Base-by-base conservation (phyloP, 2,113 vertebrate species). In the Dromaius novaehollandiae region DNA sequence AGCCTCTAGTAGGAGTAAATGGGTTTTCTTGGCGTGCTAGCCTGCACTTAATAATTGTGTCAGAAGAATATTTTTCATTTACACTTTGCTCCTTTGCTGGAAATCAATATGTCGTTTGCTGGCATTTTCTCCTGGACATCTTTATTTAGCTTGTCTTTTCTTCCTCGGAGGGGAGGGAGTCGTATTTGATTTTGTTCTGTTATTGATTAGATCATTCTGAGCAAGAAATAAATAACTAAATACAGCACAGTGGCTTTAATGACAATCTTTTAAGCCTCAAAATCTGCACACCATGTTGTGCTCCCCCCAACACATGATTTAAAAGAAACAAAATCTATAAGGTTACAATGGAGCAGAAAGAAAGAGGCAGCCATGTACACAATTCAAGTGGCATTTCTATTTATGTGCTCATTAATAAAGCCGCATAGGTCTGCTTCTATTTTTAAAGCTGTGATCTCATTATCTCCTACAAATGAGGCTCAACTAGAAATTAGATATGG, bases 11-110 rank as follows among this genome's bases (percentile, higher is more conserved):
- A 92, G 95, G 80, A 91, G 50, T 83, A 97, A 97, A 91, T 93
- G 87, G 89, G 77, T 38, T 87, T 90, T 88, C 88, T 94, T 93
- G 94, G 77, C 18, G 48, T 94, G 93, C 95, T 95, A 93, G 91
- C 93, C 80, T 82, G 77, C 95, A 93, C 92, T 97, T 97, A 94
- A 96, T 97, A 98, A 97, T 90, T 92, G 78, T 97, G 94, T 97
- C 95, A 95, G 95, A 97, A 97, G 86, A 97, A 96, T 97, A 97
- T 97, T 97, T 98, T 98, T 97, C 96, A 98, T 98, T 98, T 98
- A 97, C 74, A 97, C 90, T 96, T 95, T 96, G 88, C 80, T 93
- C 94, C 94, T 97, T 96, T 95, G 88, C 97, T 97, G 97, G 86
- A 98, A 98, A 98, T 98, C 97, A 97, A 97, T 98, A 97, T 93